phyloP scores from a whole-genome alignment of 2,797 vertebrate species.

The Odontamblyopus rebecca region DNA sequence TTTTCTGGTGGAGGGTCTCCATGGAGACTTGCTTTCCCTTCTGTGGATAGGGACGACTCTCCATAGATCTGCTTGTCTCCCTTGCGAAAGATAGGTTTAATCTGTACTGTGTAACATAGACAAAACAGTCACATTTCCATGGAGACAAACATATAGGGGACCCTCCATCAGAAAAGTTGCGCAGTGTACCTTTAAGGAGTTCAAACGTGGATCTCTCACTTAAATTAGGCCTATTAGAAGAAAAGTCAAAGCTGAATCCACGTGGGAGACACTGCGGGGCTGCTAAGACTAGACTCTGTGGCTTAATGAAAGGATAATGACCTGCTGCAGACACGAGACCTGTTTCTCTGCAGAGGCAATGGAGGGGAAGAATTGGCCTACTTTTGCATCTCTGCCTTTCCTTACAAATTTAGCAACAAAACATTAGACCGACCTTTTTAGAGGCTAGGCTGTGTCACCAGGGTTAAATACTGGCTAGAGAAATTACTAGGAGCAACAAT shows the following conservation, averaged over 20 bases:
- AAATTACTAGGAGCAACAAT: not conserved
- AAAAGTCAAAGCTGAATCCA: not conserved
- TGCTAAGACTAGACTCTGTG: slow-evolving; percentile 11
- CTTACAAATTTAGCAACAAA: slow-evolving; percentile 8
- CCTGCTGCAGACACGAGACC: slow-evolving; percentile 38
- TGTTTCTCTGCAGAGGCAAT: slow-evolving; percentile 47
- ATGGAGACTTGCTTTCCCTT: no score
- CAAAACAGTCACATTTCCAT: no score
- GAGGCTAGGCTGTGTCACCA: no score
- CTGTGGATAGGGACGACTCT: no score
- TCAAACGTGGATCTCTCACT: not conserved
- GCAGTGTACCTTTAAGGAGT: not conserved
- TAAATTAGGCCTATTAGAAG: no score
- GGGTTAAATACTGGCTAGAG: no score
- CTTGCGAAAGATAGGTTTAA: no score
- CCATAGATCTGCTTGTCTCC: no score
- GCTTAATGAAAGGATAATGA: slow-evolving; percentile 46
- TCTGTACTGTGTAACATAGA: no score
- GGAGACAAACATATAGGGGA: no score
- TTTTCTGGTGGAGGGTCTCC: no score
- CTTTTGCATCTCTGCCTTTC: slow-evolving; percentile 31
- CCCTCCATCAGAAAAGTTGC: no score
- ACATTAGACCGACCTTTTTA: not conserved
- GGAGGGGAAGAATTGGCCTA: slow-evolving; percentile 71
- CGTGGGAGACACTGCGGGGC: slow-evolving; percentile 5